These are phyloP conservation scores for Oreortyx pictus DNA, from an alignment of 2,797 vertebrate species.

Conservation along the genomic window DNA sequence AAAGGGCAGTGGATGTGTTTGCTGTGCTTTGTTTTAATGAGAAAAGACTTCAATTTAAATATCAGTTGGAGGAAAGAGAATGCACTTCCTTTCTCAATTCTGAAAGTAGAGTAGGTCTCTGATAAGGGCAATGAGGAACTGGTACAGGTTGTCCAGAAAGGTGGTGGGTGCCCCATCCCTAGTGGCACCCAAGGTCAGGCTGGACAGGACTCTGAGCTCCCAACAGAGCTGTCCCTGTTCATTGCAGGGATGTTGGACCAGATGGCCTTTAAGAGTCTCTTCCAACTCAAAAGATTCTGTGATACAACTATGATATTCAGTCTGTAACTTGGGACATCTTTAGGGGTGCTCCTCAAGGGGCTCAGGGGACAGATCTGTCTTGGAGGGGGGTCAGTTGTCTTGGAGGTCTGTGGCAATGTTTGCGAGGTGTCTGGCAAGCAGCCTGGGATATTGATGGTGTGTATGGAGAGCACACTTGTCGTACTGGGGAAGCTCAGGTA, in stretches of 20 bases:
- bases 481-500: not conserved
- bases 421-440: not conserved
- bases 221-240: not conserved
- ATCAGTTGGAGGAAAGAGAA: not conserved
- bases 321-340: too few species aligned
- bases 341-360: not conserved
- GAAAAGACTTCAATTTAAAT: not conserved
- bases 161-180: not conserved
- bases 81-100: too few species aligned
- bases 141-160: not conserved
- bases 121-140: not conserved
- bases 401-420: accelerated
- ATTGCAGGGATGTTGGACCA: not conserved
- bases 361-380: not conserved
- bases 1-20: not conserved
- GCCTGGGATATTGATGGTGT: not conserved
- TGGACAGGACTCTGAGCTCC: not conserved
- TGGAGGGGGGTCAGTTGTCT: not conserved
- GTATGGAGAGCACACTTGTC: accelerated
- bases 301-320: not conserved
- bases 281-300: not conserved
- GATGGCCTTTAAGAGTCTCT: not conserved
- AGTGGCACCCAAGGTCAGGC: not conserved
- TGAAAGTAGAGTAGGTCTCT: not conserved
- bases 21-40: not conserved